Base-by-base conservation (phyloP, 2,797 vertebrate species). In the Etheostoma perlongum region DNA sequence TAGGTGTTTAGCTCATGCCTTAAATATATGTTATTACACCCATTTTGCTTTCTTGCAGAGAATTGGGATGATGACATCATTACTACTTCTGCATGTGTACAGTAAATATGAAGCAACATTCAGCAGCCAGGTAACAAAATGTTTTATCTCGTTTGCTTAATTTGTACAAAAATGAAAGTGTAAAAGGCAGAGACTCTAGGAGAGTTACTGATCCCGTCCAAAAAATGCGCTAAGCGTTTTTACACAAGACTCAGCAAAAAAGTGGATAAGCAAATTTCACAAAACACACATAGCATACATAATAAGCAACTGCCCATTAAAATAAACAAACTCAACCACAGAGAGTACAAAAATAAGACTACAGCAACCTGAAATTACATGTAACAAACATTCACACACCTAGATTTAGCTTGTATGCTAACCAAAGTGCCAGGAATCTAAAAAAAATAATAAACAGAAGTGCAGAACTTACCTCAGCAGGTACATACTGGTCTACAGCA, bases 401-500 rank as follows among this genome's bases (percentile, higher is more conserved):
- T 14, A 5, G 14, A 36, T 2, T 68, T 13, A 49, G 11, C 5
- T 25, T 60, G 16, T 23, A 11, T 49, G 19, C 44, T 14, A 44
- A 53, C 6, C 1, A n/a, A 47, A 49, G 13, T n/a, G 25, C 5
- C 40, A 62, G 33, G 4, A 25, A 49, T 40, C n/a, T 21, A 10
- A 52, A 18, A 16, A 7, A 10, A 33, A 54, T 5, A 30, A 30
- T 1, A 33, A 33, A 40, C 11, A 36, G 27, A 57, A 30, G n/a
- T 2, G 14, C 2, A 68, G 27, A 49, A 74, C 72, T 89, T 91
- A 99, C 98, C 96, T 99, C 97, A 62, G 95, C 94, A 18, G 98
- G 97, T 57, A 98, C 96, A 74, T 98, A 98, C 54, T 99, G 98
- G 84, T 99, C 97, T 15, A 97, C 96, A 75, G 98, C 98, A 23